These are phyloP conservation scores for Protosalanx chinensis DNA, from an alignment of 2,797 vertebrate species.

Conservation along the genomic window DNA sequence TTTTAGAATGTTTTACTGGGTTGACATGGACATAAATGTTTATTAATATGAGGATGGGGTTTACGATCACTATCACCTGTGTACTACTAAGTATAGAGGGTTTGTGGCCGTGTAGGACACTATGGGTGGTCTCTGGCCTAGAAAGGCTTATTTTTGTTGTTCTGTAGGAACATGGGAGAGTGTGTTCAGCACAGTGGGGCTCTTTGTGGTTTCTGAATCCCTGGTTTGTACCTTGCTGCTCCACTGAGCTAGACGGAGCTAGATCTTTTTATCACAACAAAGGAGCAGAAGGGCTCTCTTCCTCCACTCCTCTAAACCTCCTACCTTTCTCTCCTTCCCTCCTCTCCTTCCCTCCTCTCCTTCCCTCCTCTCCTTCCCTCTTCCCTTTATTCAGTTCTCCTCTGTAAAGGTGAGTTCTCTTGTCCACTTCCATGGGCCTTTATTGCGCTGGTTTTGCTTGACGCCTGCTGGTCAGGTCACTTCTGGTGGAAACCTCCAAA, in stretches of 20 bases:
- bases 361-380: too few relatives aligned
- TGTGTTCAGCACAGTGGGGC: conserved; percentile 28
- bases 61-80: not conserved
- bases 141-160: conserved; percentile 16
- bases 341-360: too few relatives aligned
- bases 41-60: too few relatives aligned
- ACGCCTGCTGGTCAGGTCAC: too few relatives aligned
- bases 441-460: too few relatives aligned
- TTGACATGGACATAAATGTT: not conserved
- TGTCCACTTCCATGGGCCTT: not conserved
- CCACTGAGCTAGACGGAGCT: conserved; percentile 26
- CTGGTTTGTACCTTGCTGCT: conserved; percentile 32
- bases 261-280: conserved; percentile 23
- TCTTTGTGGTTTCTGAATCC: conserved; percentile 29
- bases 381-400: conserved; percentile 64
- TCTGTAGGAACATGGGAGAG: conserved; percentile 28
- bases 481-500: too few relatives aligned
- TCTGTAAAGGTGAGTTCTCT: conserved; percentile 79
- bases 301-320: not conserved
- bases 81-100: not conserved
- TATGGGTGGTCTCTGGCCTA: conserved; percentile 21
- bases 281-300: conserved; percentile 20
- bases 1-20: not conserved
- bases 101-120: conserved; percentile 3
- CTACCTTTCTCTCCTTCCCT: too few relatives aligned